phyloP scores from a whole-genome alignment of 2,113 vertebrate genomes.

The Spheniscus mendiculus region DNA sequence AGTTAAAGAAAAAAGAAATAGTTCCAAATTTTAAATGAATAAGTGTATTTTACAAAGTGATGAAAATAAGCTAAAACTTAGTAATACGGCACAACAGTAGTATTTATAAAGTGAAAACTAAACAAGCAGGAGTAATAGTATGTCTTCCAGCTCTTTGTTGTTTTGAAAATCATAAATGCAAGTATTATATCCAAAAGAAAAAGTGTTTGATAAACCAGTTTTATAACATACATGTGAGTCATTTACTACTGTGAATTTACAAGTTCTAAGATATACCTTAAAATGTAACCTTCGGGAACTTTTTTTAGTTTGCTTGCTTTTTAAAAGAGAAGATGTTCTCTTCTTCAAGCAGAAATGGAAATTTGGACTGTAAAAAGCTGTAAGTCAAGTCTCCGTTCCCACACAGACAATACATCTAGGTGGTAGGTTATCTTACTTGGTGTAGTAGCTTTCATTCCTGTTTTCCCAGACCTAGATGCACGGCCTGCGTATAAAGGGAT shows the following conservation, averaged over 20 bases:
- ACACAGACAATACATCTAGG: not conserved
- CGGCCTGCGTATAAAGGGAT: constrained; percentile 65
- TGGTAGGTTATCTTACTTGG: constrained; percentile 81
- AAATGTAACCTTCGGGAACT: not conserved
- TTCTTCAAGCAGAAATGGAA: not conserved
- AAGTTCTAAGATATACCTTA: not conserved
- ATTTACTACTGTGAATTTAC: not conserved
- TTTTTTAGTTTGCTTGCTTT: not conserved
- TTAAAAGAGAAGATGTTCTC: not conserved
- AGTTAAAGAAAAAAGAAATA: not conserved
- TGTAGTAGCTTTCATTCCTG: constrained; percentile 72
- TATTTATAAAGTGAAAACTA: not conserved
- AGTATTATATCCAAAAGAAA: not conserved
- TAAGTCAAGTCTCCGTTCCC: not conserved
- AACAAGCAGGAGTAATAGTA: not conserved
- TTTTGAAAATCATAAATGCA: not conserved
- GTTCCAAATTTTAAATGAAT: not conserved
- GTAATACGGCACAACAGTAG: not conserved
- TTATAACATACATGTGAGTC: not conserved
- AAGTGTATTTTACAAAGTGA: not conserved
- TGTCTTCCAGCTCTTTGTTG: not conserved
- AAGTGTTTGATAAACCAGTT: not conserved
- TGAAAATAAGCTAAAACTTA: not conserved
- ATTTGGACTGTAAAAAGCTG: not conserved
- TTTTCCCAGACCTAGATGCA: constrained; percentile 66